Base-by-base conservation (phyloP, 1,140 invertebrate species). In the Globodera ellingtonae region DNA sequence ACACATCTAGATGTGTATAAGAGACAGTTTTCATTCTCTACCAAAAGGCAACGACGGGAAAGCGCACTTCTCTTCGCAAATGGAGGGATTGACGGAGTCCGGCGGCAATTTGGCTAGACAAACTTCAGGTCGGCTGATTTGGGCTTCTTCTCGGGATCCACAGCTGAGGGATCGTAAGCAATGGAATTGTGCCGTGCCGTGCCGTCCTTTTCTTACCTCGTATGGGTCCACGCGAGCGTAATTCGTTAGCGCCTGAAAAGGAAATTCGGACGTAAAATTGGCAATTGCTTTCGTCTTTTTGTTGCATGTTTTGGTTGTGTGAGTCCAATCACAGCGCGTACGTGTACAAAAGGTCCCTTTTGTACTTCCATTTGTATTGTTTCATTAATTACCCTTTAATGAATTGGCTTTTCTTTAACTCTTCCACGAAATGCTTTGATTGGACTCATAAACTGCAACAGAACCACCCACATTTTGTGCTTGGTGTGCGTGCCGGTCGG, bases 241-340 rank as follows among this genome's bases (percentile, higher is more conserved):
- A 74, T 81, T 81, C 46, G 75, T 81, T 78, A 81, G 66, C 46
- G 70, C 80, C 80, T 81, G 24, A 56, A 81, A 79, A 50, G 46
- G 21, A 50, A 62, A 79, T 24, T n/a, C 56, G 44, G 69, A 59
- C 69, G n/a, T 24, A 62, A 18, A 62, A 18, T 13, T 62, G 21
- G 3, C 35, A 35, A 35, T 35, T 35, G 1, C 35, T 35, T 35
- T 35, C 3, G 35, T 35, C 35, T 35, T 35, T 35, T 35, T 24
- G 1, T 35, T 2, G 35, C 35, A 35, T 35, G 35, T 35, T 35
- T 35, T 35, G 35, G 35, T 35, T 35, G 35, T 35, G 35, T 35
- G 35, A 35, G 35, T 35, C 35, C 35, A 35, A 35, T 35, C 35
- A 35, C 0, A 35, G 35, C 35, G 35, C 35, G 35, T 35, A 35